Evolutionary conservation across 1,140 invertebrate species (phyloP).

Genomic region (Leptinotarsa lineolata): DNA sequence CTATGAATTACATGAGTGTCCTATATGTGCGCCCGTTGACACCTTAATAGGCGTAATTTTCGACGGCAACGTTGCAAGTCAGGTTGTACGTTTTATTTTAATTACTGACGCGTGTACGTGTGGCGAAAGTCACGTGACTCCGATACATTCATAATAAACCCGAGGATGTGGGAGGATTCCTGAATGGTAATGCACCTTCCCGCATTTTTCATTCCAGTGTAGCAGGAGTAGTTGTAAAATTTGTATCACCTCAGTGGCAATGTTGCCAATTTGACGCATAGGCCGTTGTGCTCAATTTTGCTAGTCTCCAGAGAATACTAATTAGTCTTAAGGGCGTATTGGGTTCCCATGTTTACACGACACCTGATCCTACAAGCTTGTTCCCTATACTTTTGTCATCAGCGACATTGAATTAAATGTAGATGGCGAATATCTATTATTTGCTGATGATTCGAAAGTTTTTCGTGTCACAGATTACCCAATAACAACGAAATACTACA

Average conservation of each 20-base stretch:
- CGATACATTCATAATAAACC: constrained; percentile 25
- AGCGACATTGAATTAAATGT: no score
- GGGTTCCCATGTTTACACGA: no score
- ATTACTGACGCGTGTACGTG: constrained; percentile 12
- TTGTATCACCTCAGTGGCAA: not conserved
- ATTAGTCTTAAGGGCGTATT: no score
- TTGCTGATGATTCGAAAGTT: no score
- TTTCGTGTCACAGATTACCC: no score
- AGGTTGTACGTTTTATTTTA: constrained; percentile 23
- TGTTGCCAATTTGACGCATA: constrained; percentile 10
- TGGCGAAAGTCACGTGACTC: constrained; percentile 8
- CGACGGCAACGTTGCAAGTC: constrained; percentile 7
- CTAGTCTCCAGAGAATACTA: not conserved
- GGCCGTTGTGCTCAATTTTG: not conserved
- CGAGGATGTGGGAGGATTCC: not conserved
- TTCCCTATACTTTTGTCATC: no score
- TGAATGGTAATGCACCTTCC: constrained; percentile 22
- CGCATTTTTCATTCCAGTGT: not conserved
- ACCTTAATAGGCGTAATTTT: not conserved
- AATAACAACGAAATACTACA: no score
- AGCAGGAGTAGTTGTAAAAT: not conserved
- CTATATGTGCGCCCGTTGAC: not conserved
- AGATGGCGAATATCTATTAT: no score
- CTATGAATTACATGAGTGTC: not conserved
- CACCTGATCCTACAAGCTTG: no score